These are phyloP conservation scores for Paramormyrops kingsleyae DNA, from an alignment of 2,113 vertebrate genomes.

Conservation along the genomic window DNA sequence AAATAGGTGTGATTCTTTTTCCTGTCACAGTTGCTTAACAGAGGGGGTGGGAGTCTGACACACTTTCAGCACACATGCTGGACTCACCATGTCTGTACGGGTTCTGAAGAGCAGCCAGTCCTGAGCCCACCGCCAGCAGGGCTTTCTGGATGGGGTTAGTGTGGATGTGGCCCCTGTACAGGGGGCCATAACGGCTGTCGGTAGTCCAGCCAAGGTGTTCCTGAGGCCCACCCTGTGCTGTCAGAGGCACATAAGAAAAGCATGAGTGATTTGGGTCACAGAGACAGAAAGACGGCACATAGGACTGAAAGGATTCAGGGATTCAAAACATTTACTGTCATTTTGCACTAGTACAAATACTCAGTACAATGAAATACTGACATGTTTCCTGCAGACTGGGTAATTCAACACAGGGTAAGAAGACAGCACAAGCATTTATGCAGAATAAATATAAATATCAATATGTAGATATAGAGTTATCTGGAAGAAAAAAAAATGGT, in stretches of 20 bases:
- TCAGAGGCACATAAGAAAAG: neutral
- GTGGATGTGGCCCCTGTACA: conserved; percentile 80
- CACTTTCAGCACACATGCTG: neutral
- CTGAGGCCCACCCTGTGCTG: conserved; percentile 24
- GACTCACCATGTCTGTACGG: conserved; percentile 90
- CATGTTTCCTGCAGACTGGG: neutral
- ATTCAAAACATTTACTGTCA: neutral
- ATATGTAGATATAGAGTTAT: neutral
- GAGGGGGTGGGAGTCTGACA: neutral
- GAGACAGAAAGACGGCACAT: neutral
- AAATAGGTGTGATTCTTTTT: neutral
- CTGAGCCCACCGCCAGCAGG: conserved; percentile 79
- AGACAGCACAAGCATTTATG: neutral
- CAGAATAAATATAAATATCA: neutral
- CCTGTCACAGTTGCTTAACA: neutral
- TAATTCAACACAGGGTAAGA: neutral
- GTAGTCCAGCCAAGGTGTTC: conserved; percentile 24
- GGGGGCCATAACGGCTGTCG: conserved; percentile 30
- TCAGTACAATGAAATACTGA: neutral
- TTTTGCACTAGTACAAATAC: neutral
- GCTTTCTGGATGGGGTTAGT: conserved; percentile 76
- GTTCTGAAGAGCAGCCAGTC: conserved; percentile 70
- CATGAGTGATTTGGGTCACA: neutral
- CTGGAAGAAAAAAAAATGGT: neutral
- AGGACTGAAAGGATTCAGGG: neutral